These are phyloP conservation scores for Pseudochirops cupreus DNA, from an alignment of 2,797 vertebrate species.

Conservation along the genomic window DNA sequence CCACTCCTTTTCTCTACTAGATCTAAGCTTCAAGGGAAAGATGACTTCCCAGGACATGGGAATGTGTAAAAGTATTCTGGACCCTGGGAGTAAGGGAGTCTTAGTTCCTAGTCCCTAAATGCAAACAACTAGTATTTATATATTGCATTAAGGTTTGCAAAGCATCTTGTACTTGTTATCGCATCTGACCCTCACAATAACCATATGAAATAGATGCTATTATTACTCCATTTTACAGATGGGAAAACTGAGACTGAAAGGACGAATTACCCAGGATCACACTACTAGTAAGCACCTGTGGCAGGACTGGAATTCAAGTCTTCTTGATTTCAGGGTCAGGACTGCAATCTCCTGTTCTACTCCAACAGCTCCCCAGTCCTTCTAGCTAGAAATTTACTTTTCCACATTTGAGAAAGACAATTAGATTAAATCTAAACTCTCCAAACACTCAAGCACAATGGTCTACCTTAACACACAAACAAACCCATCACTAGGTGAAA, in stretches of 20 bases:
- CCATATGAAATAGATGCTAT: not conserved
- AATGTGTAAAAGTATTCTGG: not conserved
- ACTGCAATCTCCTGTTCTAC: not conserved
- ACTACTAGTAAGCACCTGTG: not conserved
- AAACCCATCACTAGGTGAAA: not conserved
- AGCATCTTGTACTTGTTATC: not conserved
- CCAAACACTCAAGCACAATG: not conserved
- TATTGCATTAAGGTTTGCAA: not conserved
- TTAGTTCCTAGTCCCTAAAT: not conserved
- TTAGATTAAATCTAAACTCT: not conserved
- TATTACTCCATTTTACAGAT: not conserved
- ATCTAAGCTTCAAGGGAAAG: not conserved
- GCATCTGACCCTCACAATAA: not conserved
- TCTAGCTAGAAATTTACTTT: not conserved
- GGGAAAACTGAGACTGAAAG: not conserved
- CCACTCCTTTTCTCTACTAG: not conserved
- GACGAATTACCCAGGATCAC: not conserved
- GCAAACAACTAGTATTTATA: not conserved
- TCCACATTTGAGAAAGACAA: not conserved
- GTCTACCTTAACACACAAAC: not conserved
- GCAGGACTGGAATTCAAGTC: not conserved
- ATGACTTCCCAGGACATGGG: not conserved
- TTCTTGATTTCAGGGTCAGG: not conserved
- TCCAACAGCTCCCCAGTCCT: not conserved
- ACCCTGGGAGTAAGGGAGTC: not conserved